A percentile compares a stretch with the other conserved stretches of the same genome.
These are phyloP conservation scores for Acromyrmex charruanus DNA, from an alignment of 1,140 invertebrate genomes.

Conservation along the genomic window DNA sequence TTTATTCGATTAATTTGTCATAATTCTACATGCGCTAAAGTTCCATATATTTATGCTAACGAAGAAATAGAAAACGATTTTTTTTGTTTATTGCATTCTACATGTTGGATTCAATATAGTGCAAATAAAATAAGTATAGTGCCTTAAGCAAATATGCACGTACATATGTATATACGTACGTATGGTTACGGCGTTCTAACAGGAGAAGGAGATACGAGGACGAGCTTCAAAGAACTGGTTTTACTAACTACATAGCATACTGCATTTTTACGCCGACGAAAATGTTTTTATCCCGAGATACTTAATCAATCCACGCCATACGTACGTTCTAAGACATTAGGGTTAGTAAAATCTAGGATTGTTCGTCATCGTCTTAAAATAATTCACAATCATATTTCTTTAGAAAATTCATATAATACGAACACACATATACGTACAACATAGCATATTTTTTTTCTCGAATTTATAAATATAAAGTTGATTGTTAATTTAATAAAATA, in stretches of 20 bases:
- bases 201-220: slow-evolving; percentile 69
- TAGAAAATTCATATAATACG: neutral
- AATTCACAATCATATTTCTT: slow-evolving; percentile 24
- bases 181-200: slow-evolving; percentile 63
- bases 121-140: slow-evolving; percentile 39
- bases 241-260: slow-evolving; percentile 72
- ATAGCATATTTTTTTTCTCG: neutral
- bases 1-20: slow-evolving; percentile 38
- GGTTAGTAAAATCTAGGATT: slow-evolving; percentile 5
- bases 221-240: slow-evolving; percentile 74
- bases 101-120: slow-evolving; percentile 18
- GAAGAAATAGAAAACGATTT: neutral
- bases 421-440: too few relatives aligned
- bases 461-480: neutral
- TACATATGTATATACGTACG: slow-evolving; percentile 4
- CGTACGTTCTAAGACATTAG: slow-evolving; percentile 48
- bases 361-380: slow-evolving; percentile 22
- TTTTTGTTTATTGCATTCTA: neutral
- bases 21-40: neutral
- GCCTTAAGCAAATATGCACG: slow-evolving; percentile 44
- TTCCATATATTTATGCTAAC: neutral
- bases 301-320: slow-evolving; percentile 71
- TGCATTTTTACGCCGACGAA: slow-evolving; percentile 71
- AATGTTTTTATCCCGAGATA: slow-evolving; percentile 70
- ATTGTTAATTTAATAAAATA: neutral